Conservation (phyloP, 2,888 invertebrate genomes). For the Ophion costatus region DNA sequence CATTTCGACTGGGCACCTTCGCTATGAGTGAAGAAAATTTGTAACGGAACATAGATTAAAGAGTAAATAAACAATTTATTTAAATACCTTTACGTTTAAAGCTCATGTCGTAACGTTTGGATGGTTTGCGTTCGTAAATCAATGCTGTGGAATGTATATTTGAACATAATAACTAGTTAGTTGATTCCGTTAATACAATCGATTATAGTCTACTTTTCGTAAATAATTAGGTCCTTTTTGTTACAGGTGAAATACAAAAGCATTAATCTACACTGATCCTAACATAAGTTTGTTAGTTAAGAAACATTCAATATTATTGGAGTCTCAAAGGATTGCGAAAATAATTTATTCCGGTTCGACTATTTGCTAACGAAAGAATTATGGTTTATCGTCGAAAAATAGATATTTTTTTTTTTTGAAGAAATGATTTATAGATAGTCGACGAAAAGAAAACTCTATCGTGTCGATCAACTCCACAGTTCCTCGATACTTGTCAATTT, state of each 20-base stretch:
- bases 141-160: background rate
- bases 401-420: background rate
- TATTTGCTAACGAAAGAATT: background rate
- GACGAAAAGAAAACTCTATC: no score
- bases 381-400: background rate
- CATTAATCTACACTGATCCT: background rate
- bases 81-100: background rate
- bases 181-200: background rate
- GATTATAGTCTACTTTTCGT: background rate
- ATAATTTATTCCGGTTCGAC: background rate
- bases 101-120: conserved; percentile 1
- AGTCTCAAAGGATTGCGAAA: background rate
- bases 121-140: background rate
- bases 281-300: background rate
- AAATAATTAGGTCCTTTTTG: background rate
- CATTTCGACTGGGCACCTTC: background rate
- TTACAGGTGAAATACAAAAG: background rate
- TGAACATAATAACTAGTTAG: background rate
- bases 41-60: background rate
- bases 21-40: background rate
- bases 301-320: background rate
- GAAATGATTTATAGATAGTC: background rate
- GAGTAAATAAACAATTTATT: background rate
- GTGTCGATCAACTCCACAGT: background rate
- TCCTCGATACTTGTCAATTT: background rate